Evolutionary conservation across 2,113 vertebrate species (phyloP).

Genomic region (Arenaria interpres): DNA sequence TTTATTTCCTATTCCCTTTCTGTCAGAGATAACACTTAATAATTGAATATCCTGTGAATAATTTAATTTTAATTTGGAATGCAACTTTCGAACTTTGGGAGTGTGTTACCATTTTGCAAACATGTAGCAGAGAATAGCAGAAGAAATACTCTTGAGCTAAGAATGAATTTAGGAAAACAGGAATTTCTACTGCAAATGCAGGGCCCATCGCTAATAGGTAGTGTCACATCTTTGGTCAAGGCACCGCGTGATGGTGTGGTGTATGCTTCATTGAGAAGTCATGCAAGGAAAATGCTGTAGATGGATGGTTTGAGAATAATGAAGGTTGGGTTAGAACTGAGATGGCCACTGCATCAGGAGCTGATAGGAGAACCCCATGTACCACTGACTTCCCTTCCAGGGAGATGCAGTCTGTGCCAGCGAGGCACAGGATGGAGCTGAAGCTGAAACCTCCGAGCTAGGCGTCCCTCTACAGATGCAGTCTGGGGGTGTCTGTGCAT

Average conservation of each 20-base stretch:
- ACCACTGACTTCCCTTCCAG: neutral
- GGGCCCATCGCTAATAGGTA: neutral
- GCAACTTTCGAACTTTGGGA: neutral
- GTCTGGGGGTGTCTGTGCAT: neutral
- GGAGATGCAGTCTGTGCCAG: neutral
- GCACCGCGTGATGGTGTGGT: accelerated
- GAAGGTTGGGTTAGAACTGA: neutral
- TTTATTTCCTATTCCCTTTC: neutral
- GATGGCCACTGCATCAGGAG: neutral
- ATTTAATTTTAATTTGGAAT: neutral
- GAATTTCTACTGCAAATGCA: neutral
- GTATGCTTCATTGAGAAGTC: neutral
- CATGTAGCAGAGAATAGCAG: neutral
- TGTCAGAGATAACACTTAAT: neutral
- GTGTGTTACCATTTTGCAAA: neutral
- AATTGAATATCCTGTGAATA: neutral
- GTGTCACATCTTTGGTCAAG: neutral
- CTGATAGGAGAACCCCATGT: neutral
- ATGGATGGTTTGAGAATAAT: neutral
- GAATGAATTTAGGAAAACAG: neutral
- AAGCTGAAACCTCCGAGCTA: neutral
- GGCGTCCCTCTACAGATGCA: neutral
- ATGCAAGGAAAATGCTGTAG: neutral
- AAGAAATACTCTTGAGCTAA: neutral
- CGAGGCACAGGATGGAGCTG: neutral